phyloP scores from a whole-genome alignment of 1,140 invertebrate species.

The Drosophila arizonae region DNA sequence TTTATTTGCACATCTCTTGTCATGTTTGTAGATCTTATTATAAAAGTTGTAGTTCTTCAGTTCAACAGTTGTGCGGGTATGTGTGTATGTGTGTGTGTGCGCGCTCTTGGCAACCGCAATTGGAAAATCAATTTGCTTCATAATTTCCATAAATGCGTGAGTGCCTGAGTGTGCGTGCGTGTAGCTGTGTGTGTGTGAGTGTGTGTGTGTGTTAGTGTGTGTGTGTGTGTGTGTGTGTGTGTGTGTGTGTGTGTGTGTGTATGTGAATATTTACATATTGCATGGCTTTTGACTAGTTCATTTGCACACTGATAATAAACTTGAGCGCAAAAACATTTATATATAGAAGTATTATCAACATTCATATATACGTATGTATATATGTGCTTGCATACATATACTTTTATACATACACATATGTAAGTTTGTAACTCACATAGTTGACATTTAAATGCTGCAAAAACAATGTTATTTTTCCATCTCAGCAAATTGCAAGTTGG shows the following conservation, averaged over 20 bases:
- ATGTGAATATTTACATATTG: constrained; percentile 2
- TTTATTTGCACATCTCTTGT: constrained; percentile 25
- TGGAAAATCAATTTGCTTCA: constrained; percentile 56
- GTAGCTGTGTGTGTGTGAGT: constrained; percentile 11
- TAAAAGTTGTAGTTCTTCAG: constrained; percentile 42
- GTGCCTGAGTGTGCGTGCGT: neutral
- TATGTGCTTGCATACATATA: too few relatives aligned
- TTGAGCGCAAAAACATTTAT: neutral
- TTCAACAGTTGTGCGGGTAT: constrained; percentile 14
- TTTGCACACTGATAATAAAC: neutral
- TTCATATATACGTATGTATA: neutral
- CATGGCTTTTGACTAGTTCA: constrained; percentile 17
- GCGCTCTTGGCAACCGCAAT: constrained; percentile 36
- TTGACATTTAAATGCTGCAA: neutral
- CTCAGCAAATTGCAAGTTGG: neutral
- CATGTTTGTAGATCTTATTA: constrained; percentile 48
- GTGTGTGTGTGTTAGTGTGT: constrained; percentile 18
- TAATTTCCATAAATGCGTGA: constrained; percentile 56
- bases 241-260: constrained; percentile 14
- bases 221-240: constrained; percentile 9
- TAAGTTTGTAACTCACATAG: neutral
- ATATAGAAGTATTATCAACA: neutral
- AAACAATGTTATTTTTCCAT: constrained; percentile 3
- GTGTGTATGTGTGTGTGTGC: constrained; percentile 7
- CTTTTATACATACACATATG: neutral